Conservation (phyloP, 2,113 vertebrate species). For the Glaucomys volans region DNA sequence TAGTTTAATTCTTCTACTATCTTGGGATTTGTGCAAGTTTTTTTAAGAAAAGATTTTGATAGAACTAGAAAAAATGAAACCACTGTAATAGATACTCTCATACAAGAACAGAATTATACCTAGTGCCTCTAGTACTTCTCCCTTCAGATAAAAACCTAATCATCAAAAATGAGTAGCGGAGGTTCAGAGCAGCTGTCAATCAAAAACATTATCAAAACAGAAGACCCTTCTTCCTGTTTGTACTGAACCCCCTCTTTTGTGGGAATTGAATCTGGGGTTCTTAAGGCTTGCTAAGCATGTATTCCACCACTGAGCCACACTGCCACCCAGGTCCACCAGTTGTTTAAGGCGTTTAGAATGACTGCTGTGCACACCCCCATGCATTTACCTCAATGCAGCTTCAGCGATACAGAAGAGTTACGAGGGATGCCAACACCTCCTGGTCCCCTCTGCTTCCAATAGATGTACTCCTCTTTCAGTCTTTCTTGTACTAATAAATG, state of each 20-base stretch:
- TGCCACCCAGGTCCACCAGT: accelerated
- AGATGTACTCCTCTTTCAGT: neutral
- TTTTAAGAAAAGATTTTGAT: neutral
- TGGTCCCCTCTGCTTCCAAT: neutral
- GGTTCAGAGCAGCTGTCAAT: neutral
- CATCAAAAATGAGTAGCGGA: neutral
- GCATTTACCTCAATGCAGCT: neutral
- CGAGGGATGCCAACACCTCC: neutral
- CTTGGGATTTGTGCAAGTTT: neutral
- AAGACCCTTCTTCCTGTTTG: neutral
- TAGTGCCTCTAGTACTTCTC: neutral
- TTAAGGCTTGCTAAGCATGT: neutral
- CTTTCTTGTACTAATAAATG: neutral
- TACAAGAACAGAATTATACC: neutral
- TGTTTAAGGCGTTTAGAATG: neutral
- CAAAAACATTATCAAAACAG: neutral
- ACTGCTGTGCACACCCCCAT: accelerated
- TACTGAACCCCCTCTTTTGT: neutral
- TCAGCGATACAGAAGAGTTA: neutral
- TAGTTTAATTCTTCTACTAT: neutral
- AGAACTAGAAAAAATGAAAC: neutral
- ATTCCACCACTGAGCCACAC: neutral
- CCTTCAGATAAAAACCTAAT: neutral
- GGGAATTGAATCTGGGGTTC: neutral
- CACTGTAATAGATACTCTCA: neutral